Conservation (phyloP, 2,113 vertebrate species). For the Gila orcuttii region DNA sequence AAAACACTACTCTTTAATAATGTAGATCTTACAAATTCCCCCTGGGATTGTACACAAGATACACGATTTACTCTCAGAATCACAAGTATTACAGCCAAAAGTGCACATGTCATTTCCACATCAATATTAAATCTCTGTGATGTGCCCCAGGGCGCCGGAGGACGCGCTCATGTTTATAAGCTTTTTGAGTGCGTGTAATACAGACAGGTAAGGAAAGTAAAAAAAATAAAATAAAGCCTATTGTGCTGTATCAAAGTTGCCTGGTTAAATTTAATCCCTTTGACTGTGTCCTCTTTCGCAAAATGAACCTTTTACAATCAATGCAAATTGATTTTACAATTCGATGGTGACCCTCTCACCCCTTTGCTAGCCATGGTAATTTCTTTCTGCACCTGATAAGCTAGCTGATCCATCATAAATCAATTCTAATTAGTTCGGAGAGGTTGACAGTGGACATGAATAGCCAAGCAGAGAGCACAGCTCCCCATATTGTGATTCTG, state of each 20-base stretch:
- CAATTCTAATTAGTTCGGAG: conserved; percentile 98
- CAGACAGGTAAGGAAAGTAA: conserved; percentile 44
- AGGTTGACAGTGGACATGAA: conserved; percentile 78
- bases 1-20: neutral
- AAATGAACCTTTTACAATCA: conserved; percentile 99
- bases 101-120: conserved; percentile 37
- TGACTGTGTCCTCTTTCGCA: conserved; percentile 84
- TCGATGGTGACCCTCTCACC: conserved; percentile 93
- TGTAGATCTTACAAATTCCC: neutral
- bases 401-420: conserved; percentile 97
- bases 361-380: conserved; percentile 91
- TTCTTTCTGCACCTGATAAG: conserved; percentile 97
- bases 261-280: conserved; percentile 93
- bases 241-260: conserved; percentile 88
- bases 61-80: neutral
- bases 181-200: conserved; percentile 50
- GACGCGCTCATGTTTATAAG: conserved; percentile 13
- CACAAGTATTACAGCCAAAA: conserved; percentile 3
- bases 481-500: conserved; percentile 50
- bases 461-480: conserved; percentile 64
- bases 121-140: conserved; percentile 44
- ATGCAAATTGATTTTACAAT: conserved; percentile 99
- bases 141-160: conserved; percentile 5
- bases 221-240: conserved; percentile 60
- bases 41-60: neutral